phyloP scores from a whole-genome alignment of 2,113 vertebrate species.

The Serinus canaria region DNA sequence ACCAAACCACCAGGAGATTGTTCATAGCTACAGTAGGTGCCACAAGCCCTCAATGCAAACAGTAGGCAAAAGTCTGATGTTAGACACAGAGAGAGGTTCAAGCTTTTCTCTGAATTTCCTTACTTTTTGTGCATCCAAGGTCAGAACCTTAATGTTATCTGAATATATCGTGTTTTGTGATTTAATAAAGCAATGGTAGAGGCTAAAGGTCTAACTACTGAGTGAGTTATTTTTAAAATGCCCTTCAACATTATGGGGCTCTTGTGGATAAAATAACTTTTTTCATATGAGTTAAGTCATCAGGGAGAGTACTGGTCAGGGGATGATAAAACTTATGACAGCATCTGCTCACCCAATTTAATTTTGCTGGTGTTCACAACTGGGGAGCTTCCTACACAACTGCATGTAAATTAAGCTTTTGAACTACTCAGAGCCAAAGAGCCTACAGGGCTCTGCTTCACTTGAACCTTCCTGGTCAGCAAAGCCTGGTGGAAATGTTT shows the following conservation, averaged over 20 bases:
- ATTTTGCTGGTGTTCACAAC: not conserved
- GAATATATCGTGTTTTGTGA: constrained; percentile 48
- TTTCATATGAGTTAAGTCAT: constrained; percentile 2
- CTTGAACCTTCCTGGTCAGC: not conserved
- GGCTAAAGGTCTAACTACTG: constrained; percentile 42
- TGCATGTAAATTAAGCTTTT: not conserved
- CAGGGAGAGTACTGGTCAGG: not conserved
- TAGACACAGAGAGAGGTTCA: constrained; percentile 42
- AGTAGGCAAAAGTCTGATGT: constrained; percentile 47
- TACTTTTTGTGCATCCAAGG: constrained; percentile 30
- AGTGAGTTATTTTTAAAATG: constrained; percentile 50
- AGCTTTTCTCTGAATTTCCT: constrained; percentile 51
- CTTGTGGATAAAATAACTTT: not conserved
- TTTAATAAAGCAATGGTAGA: constrained; percentile 53
- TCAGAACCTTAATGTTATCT: constrained; percentile 56
- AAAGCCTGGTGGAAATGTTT: not conserved
- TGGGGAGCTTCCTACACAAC: not conserved
- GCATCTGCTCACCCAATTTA: not conserved
- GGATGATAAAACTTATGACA: not conserved
- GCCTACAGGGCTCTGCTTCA: not conserved
- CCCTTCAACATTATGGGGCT: not conserved
- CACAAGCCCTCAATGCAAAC: constrained; percentile 28
- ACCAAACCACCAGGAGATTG: constrained; percentile 31
- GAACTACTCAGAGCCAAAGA: not conserved
- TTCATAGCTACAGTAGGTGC: constrained; percentile 14